Percentiles rank a stretch among this genome's conserved stretches.
Evolutionary conservation across 1,140 invertebrate species (phyloP).

Genomic region (Procambarus clarkii): DNA sequence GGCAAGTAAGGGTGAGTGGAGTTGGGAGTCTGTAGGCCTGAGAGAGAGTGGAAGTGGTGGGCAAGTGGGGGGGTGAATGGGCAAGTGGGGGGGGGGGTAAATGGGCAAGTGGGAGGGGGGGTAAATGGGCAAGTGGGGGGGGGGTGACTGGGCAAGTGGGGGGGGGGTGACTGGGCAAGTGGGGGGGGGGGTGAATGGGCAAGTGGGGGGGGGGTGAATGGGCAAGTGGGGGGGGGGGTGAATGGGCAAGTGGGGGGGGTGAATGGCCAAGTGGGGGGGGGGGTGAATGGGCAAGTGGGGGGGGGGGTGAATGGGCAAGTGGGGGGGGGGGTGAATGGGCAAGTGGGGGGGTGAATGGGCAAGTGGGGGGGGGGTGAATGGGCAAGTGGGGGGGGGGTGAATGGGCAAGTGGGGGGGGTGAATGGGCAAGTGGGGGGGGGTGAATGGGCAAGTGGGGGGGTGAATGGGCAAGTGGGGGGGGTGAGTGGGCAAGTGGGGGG

Average conservation of each 20-base stretch:
- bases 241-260: not conserved
- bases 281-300: not conserved
- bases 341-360: not conserved
- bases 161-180: no score
- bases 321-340: not conserved
- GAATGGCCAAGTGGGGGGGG: not conserved
- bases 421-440: no score
- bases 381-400: not conserved
- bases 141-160: no score
- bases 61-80: not conserved
- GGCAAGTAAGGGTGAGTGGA: no score
- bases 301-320: not conserved
- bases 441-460: no score
- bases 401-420: no score
- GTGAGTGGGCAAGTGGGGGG: not conserved
- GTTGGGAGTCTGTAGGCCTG: not conserved
- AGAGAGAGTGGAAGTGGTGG: not conserved
- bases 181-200: no score
- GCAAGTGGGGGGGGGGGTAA: no score
- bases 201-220: no score
- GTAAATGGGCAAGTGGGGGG: no score
- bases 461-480: not conserved
- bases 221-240: no score
- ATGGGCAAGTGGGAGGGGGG: no score
- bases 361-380: conserved; percentile 42